Conservation (phyloP, 2,797 vertebrate species). For the Galaxias olidus region DNA sequence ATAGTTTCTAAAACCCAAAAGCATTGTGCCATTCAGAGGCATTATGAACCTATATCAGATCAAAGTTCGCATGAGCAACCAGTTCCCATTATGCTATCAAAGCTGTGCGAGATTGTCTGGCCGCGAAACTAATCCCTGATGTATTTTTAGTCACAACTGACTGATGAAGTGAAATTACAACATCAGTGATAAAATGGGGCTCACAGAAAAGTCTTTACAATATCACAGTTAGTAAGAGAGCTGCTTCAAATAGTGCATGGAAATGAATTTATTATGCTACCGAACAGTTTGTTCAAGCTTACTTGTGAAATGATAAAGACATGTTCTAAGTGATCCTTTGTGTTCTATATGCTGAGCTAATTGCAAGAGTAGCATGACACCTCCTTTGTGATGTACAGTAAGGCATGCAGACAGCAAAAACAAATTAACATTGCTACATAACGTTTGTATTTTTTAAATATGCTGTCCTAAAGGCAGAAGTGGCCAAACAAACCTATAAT, state of each 20-base stretch:
- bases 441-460: neutral
- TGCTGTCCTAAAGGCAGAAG: neutral
- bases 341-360: slow-evolving; percentile 51
- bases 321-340: slow-evolving; percentile 36
- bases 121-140: slow-evolving; percentile 73
- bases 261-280: slow-evolving; percentile 59
- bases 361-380: neutral
- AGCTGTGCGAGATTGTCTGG: slow-evolving; percentile 69
- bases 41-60: slow-evolving; percentile 70
- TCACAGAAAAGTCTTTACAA: slow-evolving; percentile 72
- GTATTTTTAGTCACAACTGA: slow-evolving; percentile 79
- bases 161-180: slow-evolving; percentile 80
- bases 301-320: slow-evolving; percentile 51
- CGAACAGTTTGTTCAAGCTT: slow-evolving; percentile 50
- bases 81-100: slow-evolving; percentile 75
- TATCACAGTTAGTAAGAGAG: slow-evolving; percentile 55
- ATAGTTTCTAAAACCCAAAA: slow-evolving; percentile 54
- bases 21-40: slow-evolving; percentile 55
- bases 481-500: too few species aligned
- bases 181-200: slow-evolving; percentile 72
- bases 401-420: neutral
- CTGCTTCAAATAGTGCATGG: slow-evolving; percentile 58
- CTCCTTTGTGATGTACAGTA: neutral
- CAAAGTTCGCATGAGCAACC: slow-evolving; percentile 67
- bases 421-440: neutral